Conservation (phyloP, 2,797 vertebrate species). For the Sarcoramphus papa region DNA sequence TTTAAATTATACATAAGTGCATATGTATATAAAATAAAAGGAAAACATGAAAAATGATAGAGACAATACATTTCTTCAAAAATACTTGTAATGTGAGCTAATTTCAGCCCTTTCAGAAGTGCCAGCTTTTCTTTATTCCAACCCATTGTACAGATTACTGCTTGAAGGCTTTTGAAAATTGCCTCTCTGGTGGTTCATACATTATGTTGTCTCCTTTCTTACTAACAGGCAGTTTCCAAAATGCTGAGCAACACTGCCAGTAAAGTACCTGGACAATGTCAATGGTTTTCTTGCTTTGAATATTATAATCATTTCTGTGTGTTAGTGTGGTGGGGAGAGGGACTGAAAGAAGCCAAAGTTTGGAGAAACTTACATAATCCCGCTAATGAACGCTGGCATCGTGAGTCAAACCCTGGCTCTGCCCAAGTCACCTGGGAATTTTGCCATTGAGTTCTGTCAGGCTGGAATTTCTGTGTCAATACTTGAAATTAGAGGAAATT, state of each 20-base stretch:
- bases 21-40: background rate
- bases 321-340: background rate
- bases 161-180: background rate
- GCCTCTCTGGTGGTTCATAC: background rate
- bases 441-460: background rate
- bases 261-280: background rate
- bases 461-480: background rate
- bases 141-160: background rate
- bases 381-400: background rate
- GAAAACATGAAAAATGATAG: background rate
- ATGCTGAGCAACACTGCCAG: background rate
- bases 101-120: background rate
- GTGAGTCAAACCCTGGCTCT: background rate
- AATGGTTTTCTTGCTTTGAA: background rate
- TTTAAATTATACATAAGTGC: background rate
- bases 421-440: background rate
- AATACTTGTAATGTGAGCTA: background rate
- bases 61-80: background rate
- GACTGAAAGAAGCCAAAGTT: background rate
- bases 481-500: background rate
- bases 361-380: background rate
- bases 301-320: background rate
- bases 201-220: background rate
- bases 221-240: background rate
- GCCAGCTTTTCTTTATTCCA: background rate